phyloP scores from a whole-genome alignment of 2,113 vertebrate genomes.

The Lophochroa leadbeateri region DNA sequence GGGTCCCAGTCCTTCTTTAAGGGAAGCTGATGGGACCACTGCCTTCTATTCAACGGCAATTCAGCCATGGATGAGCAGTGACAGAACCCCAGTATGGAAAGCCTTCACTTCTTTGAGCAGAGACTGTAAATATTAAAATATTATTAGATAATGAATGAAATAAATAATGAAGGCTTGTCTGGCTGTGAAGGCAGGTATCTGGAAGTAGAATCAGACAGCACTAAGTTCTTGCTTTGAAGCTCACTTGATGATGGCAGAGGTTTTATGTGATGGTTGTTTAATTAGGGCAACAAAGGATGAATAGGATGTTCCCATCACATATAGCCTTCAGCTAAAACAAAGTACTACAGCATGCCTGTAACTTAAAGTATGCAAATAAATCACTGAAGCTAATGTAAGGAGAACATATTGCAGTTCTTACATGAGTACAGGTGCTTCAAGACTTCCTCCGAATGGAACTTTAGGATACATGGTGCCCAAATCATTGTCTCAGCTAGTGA shows the following conservation, averaged over 20 bases:
- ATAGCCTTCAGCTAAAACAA: not conserved
- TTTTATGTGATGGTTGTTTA: not conserved
- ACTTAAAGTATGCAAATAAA: not conserved
- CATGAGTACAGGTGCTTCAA: not conserved
- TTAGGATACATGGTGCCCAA: not conserved
- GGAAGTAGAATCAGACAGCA: not conserved
- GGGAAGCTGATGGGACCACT: not conserved
- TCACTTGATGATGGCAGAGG: not conserved
- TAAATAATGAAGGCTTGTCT: not conserved
- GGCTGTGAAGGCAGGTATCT: not conserved
- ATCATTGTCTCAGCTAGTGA: not conserved
- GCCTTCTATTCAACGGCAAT: not conserved
- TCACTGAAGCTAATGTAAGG: not conserved
- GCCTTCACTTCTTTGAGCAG: not conserved
- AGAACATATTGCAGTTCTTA: not conserved
- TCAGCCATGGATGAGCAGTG: not conserved
- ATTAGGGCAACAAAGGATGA: not conserved
- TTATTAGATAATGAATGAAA: not conserved
- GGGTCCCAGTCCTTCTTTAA: not conserved
- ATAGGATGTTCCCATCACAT: not conserved
- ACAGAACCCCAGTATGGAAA: not conserved
- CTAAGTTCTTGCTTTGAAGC: not conserved
- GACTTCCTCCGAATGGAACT: not conserved
- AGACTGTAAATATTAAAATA: not conserved
- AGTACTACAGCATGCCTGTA: rapidly evolving